These are phyloP conservation scores for Oreotrochilus melanogaster DNA, from an alignment of 2,113 vertebrate species.

Conservation along the genomic window DNA sequence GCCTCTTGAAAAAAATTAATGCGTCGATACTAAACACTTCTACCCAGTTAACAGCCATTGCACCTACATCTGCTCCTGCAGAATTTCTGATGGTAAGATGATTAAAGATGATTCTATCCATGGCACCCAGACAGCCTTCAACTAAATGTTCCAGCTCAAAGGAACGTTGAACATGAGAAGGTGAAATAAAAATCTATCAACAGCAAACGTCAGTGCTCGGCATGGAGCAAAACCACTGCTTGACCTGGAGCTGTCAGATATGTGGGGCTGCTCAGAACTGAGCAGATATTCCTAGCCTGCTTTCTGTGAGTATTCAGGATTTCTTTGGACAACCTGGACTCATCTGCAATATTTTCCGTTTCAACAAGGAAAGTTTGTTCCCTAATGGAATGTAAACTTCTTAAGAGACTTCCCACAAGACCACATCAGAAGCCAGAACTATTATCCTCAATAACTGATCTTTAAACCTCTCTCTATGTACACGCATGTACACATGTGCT, in stretches of 20 bases:
- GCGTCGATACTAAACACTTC: neutral
- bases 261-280: neutral
- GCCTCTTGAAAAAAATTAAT: neutral
- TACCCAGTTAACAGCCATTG: neutral
- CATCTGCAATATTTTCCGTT: neutral
- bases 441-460: neutral
- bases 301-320: neutral
- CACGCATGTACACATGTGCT: rapidly evolving
- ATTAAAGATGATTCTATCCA: conserved; percentile 22
- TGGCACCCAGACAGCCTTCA: conserved; percentile 19
- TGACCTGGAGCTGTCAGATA: neutral
- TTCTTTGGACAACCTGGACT: neutral
- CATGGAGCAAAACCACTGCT: conserved; percentile 1
- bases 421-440: neutral
- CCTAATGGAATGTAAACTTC: neutral
- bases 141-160: conserved; percentile 37
- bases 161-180: conserved; percentile 43
- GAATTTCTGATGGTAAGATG: conserved; percentile 34
- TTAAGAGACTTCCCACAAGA: neutral
- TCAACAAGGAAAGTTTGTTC: neutral
- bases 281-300: neutral
- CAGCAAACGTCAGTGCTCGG: neutral
- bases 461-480: neutral
- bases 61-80: conserved; percentile 6
- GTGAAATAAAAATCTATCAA: conserved; percentile 36